Conservation (phyloP, 2,888 invertebrate genomes). For the Nowickia ferox region DNA sequence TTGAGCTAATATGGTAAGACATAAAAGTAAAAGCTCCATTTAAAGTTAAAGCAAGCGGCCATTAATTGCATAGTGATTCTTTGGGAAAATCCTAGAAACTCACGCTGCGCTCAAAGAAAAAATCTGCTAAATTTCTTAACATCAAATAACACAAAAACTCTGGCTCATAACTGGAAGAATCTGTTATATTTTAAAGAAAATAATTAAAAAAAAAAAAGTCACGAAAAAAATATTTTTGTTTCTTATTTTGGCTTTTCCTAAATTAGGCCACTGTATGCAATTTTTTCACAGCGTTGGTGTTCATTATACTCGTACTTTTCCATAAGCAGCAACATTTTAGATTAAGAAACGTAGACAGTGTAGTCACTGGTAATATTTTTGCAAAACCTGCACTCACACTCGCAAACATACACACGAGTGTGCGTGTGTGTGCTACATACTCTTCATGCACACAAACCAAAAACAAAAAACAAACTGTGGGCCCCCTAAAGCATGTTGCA, state of each 20-base stretch:
- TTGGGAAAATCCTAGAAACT: neutral
- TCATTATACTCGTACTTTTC: neutral
- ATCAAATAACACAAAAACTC: no score
- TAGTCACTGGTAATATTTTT: constrained; percentile 35
- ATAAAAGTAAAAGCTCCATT: neutral
- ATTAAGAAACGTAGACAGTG: constrained; percentile 55
- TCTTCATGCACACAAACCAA: constrained; percentile 4
- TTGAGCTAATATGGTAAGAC: neutral
- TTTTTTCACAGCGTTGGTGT: constrained; percentile 36
- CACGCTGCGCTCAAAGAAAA: no score
- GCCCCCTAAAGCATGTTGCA: constrained; percentile 68
- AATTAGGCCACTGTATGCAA: neutral
- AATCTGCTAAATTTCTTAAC: no score
- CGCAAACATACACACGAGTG: neutral
- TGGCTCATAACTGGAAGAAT: no score
- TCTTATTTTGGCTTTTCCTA: no score
- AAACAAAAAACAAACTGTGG: constrained; percentile 25
- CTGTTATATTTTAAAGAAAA: no score
- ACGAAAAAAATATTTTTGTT: neutral
- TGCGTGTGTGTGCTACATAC: neutral
- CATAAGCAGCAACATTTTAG: neutral
- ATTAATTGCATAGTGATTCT: neutral
- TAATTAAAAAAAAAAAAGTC: neutral
- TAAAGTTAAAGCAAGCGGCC: no score
- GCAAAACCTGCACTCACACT: constrained; percentile 9